phyloP scores from a whole-genome alignment of 1,140 invertebrate genomes.

The Oedothorax gibbosus region DNA sequence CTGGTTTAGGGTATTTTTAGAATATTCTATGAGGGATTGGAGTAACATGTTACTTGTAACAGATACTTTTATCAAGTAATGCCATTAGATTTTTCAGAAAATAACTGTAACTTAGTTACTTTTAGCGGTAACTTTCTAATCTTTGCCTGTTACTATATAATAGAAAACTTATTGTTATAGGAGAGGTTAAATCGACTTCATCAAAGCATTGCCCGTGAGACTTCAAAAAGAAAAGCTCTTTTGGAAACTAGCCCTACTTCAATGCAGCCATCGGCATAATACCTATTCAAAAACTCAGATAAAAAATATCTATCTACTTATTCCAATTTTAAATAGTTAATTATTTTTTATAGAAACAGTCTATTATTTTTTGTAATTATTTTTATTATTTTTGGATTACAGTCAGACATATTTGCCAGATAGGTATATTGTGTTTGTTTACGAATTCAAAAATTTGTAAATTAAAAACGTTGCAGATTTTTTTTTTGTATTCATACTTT shows the following conservation, averaged over 20 bases:
- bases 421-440: no score
- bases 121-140: no score
- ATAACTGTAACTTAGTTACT: no score
- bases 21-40: no score
- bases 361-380: not conserved
- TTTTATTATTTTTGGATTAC: no score
- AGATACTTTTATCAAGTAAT: no score
- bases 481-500: no score
- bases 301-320: constrained; percentile 4
- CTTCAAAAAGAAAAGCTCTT: constrained; percentile 77
- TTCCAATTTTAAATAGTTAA: constrained; percentile 1
- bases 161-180: constrained; percentile 65
- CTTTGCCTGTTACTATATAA: no score
- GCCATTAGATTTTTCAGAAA: no score
- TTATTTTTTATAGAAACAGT: not conserved
- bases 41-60: no score
- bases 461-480: not conserved
- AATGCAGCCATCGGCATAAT: not conserved
- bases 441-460: not conserved
- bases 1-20: no score
- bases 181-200: constrained; percentile 88
- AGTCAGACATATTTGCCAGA: no score
- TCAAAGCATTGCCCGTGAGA: constrained; percentile 83
- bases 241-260: constrained; percentile 71
- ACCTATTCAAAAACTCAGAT: not conserved